A percentile compares a stretch with the other conserved stretches of the same genome.
Evolutionary conservation across 2,797 vertebrate genomes (phyloP).

Genomic region (Chiloscyllium punctatum): DNA sequence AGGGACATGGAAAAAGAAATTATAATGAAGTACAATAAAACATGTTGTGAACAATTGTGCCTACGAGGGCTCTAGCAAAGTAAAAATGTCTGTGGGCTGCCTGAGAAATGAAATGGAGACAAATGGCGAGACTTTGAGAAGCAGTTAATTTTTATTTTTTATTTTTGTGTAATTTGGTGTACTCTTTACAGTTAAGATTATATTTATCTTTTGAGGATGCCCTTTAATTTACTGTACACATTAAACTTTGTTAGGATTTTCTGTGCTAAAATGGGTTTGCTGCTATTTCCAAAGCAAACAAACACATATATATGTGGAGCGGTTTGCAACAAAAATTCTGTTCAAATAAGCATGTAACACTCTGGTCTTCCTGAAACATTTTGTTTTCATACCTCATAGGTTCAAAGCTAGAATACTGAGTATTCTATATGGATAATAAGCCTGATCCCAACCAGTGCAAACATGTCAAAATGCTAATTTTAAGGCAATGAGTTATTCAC

Average conservation of each 20-base stretch:
- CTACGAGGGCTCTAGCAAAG: background rate
- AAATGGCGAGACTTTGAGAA: background rate
- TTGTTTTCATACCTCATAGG: background rate
- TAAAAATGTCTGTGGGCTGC: background rate
- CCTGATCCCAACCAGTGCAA: background rate
- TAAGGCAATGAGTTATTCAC: background rate
- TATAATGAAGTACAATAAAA: background rate
- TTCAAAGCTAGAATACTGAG: slow-evolving; percentile 24
- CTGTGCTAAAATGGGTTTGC: background rate
- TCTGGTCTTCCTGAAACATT: background rate
- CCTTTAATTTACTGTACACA: slow-evolving; percentile 20
- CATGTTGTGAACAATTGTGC: background rate
- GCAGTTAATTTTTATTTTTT: slow-evolving; percentile 30
- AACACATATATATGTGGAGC: background rate
- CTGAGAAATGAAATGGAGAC: slow-evolving; percentile 6
- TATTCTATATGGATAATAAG: background rate
- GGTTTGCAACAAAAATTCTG: background rate
- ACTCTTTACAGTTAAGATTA: slow-evolving; percentile 21
- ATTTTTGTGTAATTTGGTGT: slow-evolving; percentile 21
- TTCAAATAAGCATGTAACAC: slow-evolving; percentile 16
- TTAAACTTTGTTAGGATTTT: background rate
- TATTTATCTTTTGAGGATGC: slow-evolving; percentile 19
- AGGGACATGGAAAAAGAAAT: background rate
- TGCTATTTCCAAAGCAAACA: slow-evolving; percentile 17
- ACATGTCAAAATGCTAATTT: slow-evolving; percentile 24